Percentiles rank a stretch among this genome's conserved stretches.
These are phyloP conservation scores for Chelmon rostratus DNA, from an alignment of 2,797 vertebrate genomes.

Conservation along the genomic window DNA sequence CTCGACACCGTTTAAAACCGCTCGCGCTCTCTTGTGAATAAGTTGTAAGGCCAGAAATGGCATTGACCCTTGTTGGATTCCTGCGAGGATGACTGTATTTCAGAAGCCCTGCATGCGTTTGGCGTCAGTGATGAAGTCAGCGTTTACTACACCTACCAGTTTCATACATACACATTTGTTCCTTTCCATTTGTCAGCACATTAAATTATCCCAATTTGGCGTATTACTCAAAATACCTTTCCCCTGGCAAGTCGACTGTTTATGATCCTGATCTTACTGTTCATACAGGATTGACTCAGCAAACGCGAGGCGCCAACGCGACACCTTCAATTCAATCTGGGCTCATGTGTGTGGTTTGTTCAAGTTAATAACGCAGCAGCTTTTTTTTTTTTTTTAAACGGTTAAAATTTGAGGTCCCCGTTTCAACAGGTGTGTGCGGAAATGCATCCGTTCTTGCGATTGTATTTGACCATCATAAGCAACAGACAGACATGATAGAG, in stretches of 20 bases:
- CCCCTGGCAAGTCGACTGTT: conserved; percentile 18
- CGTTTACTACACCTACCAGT: conserved; percentile 54
- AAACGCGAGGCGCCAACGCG: conserved; percentile 51
- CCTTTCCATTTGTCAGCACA: conserved; percentile 67
- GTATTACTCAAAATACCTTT: conserved; percentile 57
- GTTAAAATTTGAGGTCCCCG: not conserved
- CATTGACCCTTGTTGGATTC: conserved; percentile 22
- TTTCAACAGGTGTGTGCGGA: conserved; percentile 19
- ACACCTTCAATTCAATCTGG: conserved; percentile 14
- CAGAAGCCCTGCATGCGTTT: conserved; percentile 15
- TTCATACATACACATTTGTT: conserved; percentile 66
- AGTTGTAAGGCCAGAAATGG: conserved; percentile 18
- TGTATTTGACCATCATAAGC: conserved; percentile 7
- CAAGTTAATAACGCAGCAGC: not conserved
- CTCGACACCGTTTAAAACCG: not conserved
- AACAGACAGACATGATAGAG: not conserved
- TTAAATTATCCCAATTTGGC: conserved; percentile 66
- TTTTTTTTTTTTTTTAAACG: conserved; percentile 12
- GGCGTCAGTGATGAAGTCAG: conserved; percentile 43
- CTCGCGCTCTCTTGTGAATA: conserved; percentile 26
- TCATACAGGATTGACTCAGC: conserved; percentile 68
- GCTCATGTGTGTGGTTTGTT: conserved; percentile 2
- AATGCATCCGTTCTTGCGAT: not conserved
- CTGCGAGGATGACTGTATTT: conserved; percentile 33
- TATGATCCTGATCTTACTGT: conserved; percentile 52